Percentiles rank a stretch among this genome's conserved stretches.
These are phyloP conservation scores for Machimus atricapillus DNA, from an alignment of 2,888 invertebrate genomes.

Conservation along the genomic window DNA sequence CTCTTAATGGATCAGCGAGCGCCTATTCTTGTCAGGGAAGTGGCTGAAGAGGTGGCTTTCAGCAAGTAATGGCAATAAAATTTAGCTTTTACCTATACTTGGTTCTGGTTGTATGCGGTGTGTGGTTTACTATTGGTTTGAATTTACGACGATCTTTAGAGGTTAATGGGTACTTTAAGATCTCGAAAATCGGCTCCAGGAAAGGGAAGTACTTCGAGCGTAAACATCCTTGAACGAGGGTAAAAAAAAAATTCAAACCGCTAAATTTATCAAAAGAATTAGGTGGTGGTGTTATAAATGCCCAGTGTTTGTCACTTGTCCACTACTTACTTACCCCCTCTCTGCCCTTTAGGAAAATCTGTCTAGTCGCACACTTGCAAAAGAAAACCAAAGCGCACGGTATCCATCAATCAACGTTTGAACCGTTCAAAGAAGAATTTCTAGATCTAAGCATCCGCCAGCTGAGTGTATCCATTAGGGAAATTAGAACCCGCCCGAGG, in stretches of 20 bases:
- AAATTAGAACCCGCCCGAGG: not conserved
- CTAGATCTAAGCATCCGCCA: slow-evolving; percentile 4
- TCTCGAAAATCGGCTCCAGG: not conserved
- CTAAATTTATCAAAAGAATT: not conserved
- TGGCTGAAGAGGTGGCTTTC: not conserved
- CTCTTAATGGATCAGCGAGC: not conserved
- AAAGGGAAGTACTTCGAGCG: not conserved
- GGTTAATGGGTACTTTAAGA: not conserved
- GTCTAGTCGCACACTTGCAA: not conserved
- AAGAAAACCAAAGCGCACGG: not conserved
- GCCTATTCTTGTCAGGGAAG: not conserved
- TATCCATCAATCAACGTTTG: slow-evolving; percentile 13
- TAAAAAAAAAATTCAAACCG: not conserved
- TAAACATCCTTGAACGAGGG: not conserved
- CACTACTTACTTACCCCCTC: not conserved
- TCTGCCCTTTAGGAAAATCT: not conserved
- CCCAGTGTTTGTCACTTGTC: not conserved
- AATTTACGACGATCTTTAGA: not conserved
- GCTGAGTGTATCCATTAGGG: slow-evolving; percentile 11
- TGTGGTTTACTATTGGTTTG: not conserved
- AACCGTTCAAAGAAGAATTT: slow-evolving; percentile 13
- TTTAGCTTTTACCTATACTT: not conserved
- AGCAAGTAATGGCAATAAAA: not conserved
- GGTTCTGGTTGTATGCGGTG: not conserved
- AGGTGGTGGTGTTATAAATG: not conserved